These are phyloP conservation scores for Pelusios castaneus DNA, from an alignment of 2,113 vertebrate species.

Conservation along the genomic window DNA sequence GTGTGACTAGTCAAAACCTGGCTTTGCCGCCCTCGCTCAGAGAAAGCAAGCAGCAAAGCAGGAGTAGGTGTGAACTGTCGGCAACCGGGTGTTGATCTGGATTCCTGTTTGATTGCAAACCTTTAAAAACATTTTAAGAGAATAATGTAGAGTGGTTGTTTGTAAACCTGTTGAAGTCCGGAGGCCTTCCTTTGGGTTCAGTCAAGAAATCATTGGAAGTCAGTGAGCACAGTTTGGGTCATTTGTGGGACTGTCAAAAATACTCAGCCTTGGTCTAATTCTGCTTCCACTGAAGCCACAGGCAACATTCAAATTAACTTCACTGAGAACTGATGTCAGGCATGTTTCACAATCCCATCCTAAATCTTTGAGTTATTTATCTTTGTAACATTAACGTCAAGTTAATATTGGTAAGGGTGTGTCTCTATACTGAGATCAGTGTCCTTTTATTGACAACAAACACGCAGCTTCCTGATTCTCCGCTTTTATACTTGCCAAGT, in stretches of 20 bases:
- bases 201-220: neutral
- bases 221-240: neutral
- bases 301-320: neutral
- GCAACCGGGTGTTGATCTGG: neutral
- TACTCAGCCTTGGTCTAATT: neutral
- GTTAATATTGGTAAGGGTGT: neutral
- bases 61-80: neutral
- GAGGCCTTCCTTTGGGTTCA: neutral
- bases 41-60: neutral
- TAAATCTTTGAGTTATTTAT: neutral
- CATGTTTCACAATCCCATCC: neutral
- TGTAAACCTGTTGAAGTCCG: neutral
- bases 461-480: slow-evolving; percentile 38
- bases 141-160: neutral
- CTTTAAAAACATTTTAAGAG: neutral
- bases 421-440: neutral
- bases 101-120: neutral
- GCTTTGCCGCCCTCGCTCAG: neutral
- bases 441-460: neutral
- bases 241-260: neutral
- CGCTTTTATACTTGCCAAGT: neutral
- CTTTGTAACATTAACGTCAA: neutral
- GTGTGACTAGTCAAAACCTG: neutral
- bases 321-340: neutral
- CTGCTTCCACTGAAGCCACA: neutral